Base-by-base conservation (phyloP, 2,888 invertebrate species). In the Drosophila sordidapex region DNA sequence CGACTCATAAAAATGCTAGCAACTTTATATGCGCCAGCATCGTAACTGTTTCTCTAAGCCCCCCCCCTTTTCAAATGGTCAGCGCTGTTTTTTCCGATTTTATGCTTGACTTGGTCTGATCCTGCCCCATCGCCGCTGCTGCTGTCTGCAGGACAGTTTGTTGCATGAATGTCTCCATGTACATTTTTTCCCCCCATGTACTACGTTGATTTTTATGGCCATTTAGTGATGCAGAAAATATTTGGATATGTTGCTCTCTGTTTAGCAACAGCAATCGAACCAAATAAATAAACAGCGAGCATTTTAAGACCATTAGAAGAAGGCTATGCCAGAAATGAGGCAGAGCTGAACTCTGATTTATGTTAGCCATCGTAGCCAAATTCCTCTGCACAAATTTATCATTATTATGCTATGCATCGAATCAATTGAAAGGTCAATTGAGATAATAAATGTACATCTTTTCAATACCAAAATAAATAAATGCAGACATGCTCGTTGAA, bases 1-100 rank as follows among this genome's bases (percentile, higher is more conserved):
- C 90, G 91, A 89, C 89, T 87, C 90, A 90, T 87, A 89, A 87
- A 87, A 87, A 84, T 87, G 75, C 89, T 89, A 78, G 85, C 74
- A 74, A 90, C 87, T 73, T 74, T 87, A 60, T 72, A 64, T 64
- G 64, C 60, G 53, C 67, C 73, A 46, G 46, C 15, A 25, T 46
- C 60, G 52, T 29, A 54, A 60, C 67, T 48, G 72, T 35, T 67
- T 59, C 33, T 40, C 11, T 11, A 46, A 46, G 25, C 38, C 56
- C 29, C 56, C 0, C 49, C 58, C 36, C 40, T 29, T 61, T 46
- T 33, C 33, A 46, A 25, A 15, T 54, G 43, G 48, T 64, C 29
- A 31, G 38, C 53, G 70, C 71, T 76, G 61, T 25, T 80, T 80
- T 69, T 74, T 76, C 49, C 83, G 67, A 83, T 87, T 90, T 90